Base-by-base conservation (phyloP, 2,888 invertebrate species). In the Microctonus brassicae region DNA sequence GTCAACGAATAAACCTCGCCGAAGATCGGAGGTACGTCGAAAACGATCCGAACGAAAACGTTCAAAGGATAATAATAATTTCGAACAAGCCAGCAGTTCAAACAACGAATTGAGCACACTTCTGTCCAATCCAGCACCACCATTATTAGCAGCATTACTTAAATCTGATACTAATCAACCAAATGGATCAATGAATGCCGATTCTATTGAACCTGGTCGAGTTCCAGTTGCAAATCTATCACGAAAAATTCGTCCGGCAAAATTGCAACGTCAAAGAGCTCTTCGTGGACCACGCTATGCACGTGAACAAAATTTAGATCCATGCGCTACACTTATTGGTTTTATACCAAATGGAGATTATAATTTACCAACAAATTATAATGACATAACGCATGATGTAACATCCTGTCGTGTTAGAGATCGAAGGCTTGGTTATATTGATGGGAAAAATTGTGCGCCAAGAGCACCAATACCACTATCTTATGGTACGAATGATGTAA, bases 381-480 rank as follows among this genome's bases (percentile, higher is more conserved):
- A 95, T 81, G 96, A 96, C 82, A 95, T 95, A 0, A 88, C 90
- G 3, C 94, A 95, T 80, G 95, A 95, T 11, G 94, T 95, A 0
- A 93, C 95, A 52, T 96, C 96, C 86, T 95, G 95, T 82, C 92
- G 94, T 81, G 95, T 96, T 83, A 92, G 92, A 80, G 95, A 95
- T 53, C 94, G 95, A 81, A 96, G 95, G 94, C 91, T 95, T 88
- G 94, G 95, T 0, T 94, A 94, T 81, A 94, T 97, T 84, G 94
- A 95, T 80, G 94, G 95, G 80, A 93, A 93, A 78, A 92, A 93
- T 77, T 88, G 90, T 1, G 91, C 91, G 0, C 85, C 88, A 0
- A 90, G 90, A 72, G 89, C 90, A 29, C 84, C 87, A 36, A 83
- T 86, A 10, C 81, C 80, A 68, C 76, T 80, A 68, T 69, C 80